Base-by-base conservation (phyloP, 2,113 vertebrate genomes). In the Recurvirostra avosetta region DNA sequence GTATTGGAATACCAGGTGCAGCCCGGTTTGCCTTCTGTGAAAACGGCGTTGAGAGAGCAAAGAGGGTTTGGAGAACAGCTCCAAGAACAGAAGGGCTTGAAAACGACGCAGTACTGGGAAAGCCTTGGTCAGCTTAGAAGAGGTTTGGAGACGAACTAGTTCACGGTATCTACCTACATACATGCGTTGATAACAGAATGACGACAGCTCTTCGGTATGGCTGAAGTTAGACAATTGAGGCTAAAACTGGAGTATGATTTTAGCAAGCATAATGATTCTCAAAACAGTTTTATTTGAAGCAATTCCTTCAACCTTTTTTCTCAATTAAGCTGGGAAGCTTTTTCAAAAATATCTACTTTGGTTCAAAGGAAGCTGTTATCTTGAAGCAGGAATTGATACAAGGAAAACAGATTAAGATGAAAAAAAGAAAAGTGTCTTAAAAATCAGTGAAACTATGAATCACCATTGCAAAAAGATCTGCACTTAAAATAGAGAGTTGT, bases 41-140 rank as follows among this genome's bases (percentile, higher is more conserved):
- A 66, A 52, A 11, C 0, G 0, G 1, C 2, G 13, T 18, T 40
- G 50, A 49, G 38, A 29, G 38, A 15, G 8, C 1, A 12, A 52
- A 55, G 23, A 41, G n/a, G 30, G 11, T 30, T 61, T 78, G 47
- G 47, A 61, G 77, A 67, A 34, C 22, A 5, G n/a, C 40, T 62
- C 22, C 59, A n/a, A 12, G 78, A 52, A 36, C 30, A 8, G 15
- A 36, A 29, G 38, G 20, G 67, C 23, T 5, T 65, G 41, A 41
- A 59, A 72, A n/a, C 53, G 25, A n/a, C 50, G 15, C 7, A 8
- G 18, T 21, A 7, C 18, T 30, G 49, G 58, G 47, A 41, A 72
- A 43, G 53, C 15, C 17, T 47, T 47, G 43, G n/a, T 58, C 71
- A 43, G 32, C 25, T 74, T 38, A 20, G 52, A 13, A 65, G 21